A percentile compares a stretch with the other conserved stretches of the same genome.
Conservation (phyloP, 1,140 invertebrate species). For the Drosophila truncata region DNA sequence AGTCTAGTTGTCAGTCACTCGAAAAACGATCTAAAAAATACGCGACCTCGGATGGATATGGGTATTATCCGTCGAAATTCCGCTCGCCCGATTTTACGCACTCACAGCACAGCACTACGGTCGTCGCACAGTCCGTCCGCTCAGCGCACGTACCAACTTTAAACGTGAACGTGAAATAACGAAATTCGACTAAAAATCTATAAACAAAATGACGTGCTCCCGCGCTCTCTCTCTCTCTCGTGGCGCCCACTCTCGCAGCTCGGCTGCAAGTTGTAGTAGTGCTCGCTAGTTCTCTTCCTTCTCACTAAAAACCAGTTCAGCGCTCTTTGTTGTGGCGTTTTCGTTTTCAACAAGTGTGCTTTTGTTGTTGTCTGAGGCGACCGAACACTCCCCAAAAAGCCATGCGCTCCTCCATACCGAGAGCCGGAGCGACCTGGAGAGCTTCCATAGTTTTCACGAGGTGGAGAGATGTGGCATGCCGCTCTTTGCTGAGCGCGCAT, state of each 20-base stretch:
- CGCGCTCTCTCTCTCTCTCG: conserved; percentile 45
- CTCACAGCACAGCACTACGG: conserved; percentile 58
- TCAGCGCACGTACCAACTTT: conserved; percentile 80
- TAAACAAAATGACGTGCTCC: conserved; percentile 75
- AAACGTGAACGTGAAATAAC: conserved; percentile 75
- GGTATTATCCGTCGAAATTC: conserved; percentile 38
- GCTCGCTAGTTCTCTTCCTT: conserved; percentile 37
- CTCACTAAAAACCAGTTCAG: conserved; percentile 68
- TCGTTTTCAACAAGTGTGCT: conserved; percentile 84
- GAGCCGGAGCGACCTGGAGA: conserved; percentile 8
- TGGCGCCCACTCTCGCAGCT: conserved; percentile 48
- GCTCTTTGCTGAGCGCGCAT: conserved; percentile 77
- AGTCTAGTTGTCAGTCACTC: conserved; percentile 40
- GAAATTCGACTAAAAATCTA: conserved; percentile 85
- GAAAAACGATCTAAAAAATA: conserved; percentile 41
- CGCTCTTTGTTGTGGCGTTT: conserved; percentile 51
- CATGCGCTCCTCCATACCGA: conserved; percentile 67
- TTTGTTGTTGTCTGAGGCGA: conserved; percentile 69
- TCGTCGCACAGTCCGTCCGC: conserved; percentile 70
- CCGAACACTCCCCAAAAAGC: conserved; percentile 10
- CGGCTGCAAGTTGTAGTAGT: conserved; percentile 4
- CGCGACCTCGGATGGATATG: conserved; percentile 9
- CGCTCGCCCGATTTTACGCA: conserved; percentile 38
- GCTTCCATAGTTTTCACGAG: conserved; percentile 8
- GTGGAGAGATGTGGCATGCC: not conserved